Percentiles rank a stretch among this genome's conserved stretches.
phyloP scores from a whole-genome alignment of 2,797 vertebrate genomes.

The Benthosema pterotum region DNA sequence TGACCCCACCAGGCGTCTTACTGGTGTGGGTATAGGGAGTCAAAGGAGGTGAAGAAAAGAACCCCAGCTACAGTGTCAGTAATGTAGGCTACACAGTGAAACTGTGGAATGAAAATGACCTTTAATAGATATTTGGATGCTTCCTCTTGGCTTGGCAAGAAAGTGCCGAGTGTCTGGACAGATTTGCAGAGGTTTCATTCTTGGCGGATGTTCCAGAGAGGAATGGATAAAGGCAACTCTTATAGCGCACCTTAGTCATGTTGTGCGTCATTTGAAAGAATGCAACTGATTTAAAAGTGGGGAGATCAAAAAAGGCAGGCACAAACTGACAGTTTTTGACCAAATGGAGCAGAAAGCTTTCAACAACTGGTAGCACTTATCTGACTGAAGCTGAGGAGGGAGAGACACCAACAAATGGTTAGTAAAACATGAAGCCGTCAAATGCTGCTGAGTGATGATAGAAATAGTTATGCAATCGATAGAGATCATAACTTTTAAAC shows the following conservation, averaged over 20 bases:
- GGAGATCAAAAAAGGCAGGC: neutral
- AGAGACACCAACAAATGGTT: conserved; percentile 1
- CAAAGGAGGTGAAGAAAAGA: conserved; percentile 20
- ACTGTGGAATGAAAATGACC: conserved; percentile 40
- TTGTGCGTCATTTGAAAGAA: conserved; percentile 61
- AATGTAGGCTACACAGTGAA: conserved; percentile 18
- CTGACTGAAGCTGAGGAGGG: conserved; percentile 52
- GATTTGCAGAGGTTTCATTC: conserved; percentile 58
- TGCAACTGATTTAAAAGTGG: conserved; percentile 53
- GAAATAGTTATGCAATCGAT: conserved; percentile 36
- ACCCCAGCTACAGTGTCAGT: conserved; percentile 35
- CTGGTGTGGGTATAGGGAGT: too few relatives aligned
- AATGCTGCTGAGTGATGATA: conserved; percentile 31
- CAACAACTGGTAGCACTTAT: conserved; percentile 36
- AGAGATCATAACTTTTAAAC: conserved; percentile 34
- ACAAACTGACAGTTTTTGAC: conserved; percentile 47
- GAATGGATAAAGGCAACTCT: conserved; percentile 44
- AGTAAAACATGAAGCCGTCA: neutral
- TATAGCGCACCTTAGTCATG: conserved; percentile 37
- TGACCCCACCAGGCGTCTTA: too few relatives aligned
- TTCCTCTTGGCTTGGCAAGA: conserved; percentile 53
- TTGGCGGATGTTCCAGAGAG: conserved; percentile 44
- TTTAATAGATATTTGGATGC: conserved; percentile 50
- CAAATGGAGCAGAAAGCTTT: conserved; percentile 38
- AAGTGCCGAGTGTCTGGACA: conserved; percentile 52